Evolutionary conservation across 2,888 invertebrate genomes (phyloP).

Genomic region (Beris chalybata): DNA sequence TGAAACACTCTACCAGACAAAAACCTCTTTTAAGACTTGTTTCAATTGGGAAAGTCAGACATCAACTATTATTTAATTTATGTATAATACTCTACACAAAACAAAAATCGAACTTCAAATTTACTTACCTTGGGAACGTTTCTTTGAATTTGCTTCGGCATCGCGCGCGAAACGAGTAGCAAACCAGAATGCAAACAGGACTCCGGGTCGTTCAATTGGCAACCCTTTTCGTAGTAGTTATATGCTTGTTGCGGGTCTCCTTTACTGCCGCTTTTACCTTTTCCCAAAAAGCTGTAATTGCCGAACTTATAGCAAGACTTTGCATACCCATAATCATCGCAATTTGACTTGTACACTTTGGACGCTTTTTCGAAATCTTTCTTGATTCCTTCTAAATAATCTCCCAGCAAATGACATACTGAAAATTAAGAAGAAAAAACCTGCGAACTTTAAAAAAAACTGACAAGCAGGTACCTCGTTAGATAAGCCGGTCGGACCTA

Average conservation of each 20-base stretch:
- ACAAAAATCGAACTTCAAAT: too few relatives aligned
- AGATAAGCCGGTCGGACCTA: neutral
- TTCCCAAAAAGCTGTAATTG: slow-evolving; percentile 70
- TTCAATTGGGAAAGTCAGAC: too few relatives aligned
- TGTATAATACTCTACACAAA: too few relatives aligned
- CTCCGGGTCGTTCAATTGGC: slow-evolving; percentile 68
- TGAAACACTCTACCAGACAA: too few relatives aligned
- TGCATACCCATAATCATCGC: slow-evolving; percentile 79
- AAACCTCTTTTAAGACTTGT: too few relatives aligned
- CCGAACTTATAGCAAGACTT: slow-evolving; percentile 90
- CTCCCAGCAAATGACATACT: slow-evolving; percentile 92
- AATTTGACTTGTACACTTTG: slow-evolving; percentile 81
- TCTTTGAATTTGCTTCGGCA: slow-evolving; percentile 58
- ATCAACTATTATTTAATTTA: too few relatives aligned
- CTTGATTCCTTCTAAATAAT: slow-evolving; percentile 85
- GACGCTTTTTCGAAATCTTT: slow-evolving; percentile 80
- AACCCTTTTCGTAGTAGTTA: slow-evolving; percentile 77
- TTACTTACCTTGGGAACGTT: slow-evolving; percentile 62
- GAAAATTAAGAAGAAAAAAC: slow-evolving; percentile 41
- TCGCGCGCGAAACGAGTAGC: slow-evolving; percentile 64
- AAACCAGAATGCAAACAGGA: slow-evolving; percentile 78
- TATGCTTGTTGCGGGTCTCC: slow-evolving; percentile 65
- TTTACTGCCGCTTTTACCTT: slow-evolving; percentile 60
- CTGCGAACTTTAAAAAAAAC: neutral
- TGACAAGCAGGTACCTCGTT: neutral